Base-by-base conservation (phyloP, 37 sponge, comb jelly and placozoan genomes). In the Geodia barretti region DNA sequence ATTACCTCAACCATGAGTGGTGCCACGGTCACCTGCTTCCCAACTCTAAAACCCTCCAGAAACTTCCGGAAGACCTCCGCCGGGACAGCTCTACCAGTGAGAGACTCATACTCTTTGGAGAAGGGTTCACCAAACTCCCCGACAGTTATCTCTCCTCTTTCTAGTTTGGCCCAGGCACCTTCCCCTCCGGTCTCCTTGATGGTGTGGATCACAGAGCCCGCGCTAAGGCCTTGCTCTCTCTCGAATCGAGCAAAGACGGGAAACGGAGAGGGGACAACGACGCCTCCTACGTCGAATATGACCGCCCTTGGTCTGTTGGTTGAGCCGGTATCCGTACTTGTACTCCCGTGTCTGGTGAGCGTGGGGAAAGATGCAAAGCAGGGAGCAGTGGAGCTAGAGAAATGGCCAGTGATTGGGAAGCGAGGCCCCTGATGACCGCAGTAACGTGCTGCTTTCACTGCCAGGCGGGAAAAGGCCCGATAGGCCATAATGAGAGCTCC, bases 201-300 rank as follows among this genome's bases (percentile, higher is more conserved):
- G 75, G 85, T 83, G 33, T 65, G 42, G 5, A 62, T 60, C 0
- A 91, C 19, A 4, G 92, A 74, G 37, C 80, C 87, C 25, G n/a
- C 29, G 23, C 61, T 39, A 1, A 91, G 74, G 23, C 72, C 58
- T 39, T 83, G 60, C 66, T 79, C 38, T 39, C 31, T 64, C 60
- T 91, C 92, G 72, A 91, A 75, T 8, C 47, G n/a, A 30, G 62
- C 66, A 31, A 91, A 81, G 23, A 79, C 71, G 33, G 83, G 79
- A 47, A 87, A 77, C 8, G 92, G 92, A 33, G 87, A 83, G 2
- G 84, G 84, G 1, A 83, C 72, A 0, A 87, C 79, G 0, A 91
- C 92, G 2, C 92, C 92, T 26, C 92, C 92, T n/a, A 85, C 35
- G 60, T 91, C 92, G 60, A 91, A 91, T 33, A 91, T 75, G 60